These are phyloP conservation scores for Thermophis baileyi DNA, from an alignment of 2,113 vertebrate species.

Conservation along the genomic window DNA sequence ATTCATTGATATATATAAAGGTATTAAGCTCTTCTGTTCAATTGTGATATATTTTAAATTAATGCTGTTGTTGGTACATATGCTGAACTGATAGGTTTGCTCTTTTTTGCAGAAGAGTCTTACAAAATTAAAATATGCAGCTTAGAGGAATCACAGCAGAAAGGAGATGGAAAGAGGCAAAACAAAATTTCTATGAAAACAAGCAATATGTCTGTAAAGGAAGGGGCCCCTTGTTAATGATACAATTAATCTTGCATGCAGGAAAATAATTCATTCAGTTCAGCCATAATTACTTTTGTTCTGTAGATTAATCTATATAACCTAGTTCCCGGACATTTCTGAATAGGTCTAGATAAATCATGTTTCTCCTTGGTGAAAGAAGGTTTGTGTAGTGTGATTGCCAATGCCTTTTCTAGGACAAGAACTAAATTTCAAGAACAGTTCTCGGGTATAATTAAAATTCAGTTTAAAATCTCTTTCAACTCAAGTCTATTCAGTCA, in stretches of 20 bases:
- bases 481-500: background rate
- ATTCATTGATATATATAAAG: background rate
- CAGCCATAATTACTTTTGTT: constrained; percentile 20
- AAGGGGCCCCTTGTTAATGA: background rate
- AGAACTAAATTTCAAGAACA: background rate
- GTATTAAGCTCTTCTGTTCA: background rate
- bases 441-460: background rate
- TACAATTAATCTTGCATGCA: constrained; percentile 1
- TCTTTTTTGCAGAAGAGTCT: background rate
- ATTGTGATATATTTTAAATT: background rate
- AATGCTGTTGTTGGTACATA: background rate
- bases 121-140: background rate
- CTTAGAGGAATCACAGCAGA: background rate
- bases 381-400: background rate
- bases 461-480: background rate
- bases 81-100: background rate
- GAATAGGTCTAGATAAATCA: constrained; percentile 10
- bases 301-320: constrained; percentile 5
- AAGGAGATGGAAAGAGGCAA: background rate
- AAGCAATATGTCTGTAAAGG: background rate
- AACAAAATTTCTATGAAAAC: background rate
- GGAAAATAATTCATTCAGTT: constrained; percentile 6
- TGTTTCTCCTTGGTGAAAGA: constrained; percentile 6
- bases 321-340: constrained; percentile 16
- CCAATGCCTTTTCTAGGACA: background rate